phyloP scores from a whole-genome alignment of 2,797 vertebrate species.

The Lepilemur ruficaudatus region DNA sequence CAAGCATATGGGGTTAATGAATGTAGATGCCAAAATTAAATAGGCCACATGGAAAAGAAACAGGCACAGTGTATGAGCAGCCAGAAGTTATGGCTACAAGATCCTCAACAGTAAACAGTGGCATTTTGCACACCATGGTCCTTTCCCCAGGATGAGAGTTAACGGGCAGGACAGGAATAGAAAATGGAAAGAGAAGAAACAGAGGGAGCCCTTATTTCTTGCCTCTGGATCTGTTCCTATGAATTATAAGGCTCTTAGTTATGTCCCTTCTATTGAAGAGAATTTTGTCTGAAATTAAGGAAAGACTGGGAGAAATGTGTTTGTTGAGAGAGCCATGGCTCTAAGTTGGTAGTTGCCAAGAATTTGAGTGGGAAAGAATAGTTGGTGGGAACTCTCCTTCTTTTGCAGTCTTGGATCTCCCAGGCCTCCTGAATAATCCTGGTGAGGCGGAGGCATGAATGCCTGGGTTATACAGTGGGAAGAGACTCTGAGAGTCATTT shows the following conservation, averaged over 20 bases:
- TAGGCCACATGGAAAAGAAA: constrained; percentile 71
- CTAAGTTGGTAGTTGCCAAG: constrained; percentile 62
- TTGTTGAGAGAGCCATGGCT: constrained; percentile 67
- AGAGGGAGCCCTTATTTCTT: constrained; percentile 67
- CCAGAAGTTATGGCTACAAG: constrained; percentile 50
- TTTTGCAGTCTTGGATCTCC: neutral
- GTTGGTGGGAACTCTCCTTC: neutral
- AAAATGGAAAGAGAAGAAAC: constrained; percentile 57
- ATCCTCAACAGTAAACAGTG: constrained; percentile 37
- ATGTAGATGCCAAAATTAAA: constrained; percentile 69
- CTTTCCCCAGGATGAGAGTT: neutral
- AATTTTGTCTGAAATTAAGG: constrained; percentile 62
- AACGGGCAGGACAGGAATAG: neutral
- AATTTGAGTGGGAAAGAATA: constrained; percentile 51
- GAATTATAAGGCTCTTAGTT: constrained; percentile 53
- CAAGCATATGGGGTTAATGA: constrained; percentile 55
- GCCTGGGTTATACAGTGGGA: neutral
- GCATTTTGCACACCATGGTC: neutral
- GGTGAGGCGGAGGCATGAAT: neutral
- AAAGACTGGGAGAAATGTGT: constrained; percentile 43
- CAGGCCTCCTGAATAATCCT: neutral
- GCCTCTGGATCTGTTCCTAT: constrained; percentile 48
- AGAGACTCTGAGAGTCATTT: neutral
- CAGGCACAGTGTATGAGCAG: constrained; percentile 37
- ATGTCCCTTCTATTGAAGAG: constrained; percentile 30